These are phyloP conservation scores for Trachelus tabidus DNA, from an alignment of 2,888 invertebrate species.

Conservation along the genomic window DNA sequence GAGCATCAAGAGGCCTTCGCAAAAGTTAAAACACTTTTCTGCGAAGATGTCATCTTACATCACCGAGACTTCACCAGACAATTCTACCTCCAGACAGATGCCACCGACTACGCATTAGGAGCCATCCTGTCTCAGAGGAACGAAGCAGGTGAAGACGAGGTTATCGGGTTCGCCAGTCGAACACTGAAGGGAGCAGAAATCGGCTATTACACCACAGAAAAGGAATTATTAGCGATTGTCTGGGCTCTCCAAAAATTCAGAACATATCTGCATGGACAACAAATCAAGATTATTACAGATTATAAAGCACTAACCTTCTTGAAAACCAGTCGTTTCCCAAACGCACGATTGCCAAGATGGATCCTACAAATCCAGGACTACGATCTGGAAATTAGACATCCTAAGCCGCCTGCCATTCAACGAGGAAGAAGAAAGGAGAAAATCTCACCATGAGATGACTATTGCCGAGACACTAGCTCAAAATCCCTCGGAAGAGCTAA, in stretches of 20 bases:
- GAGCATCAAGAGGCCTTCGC: conserved; percentile 26
- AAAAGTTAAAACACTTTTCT: conserved; percentile 24
- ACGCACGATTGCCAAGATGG: conserved; percentile 41
- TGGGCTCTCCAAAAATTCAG: neutral
- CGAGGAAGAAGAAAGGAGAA: too few relatives aligned
- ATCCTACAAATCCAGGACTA: conserved; percentile 40
- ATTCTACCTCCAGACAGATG: conserved; percentile 14
- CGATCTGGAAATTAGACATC: conserved; percentile 32
- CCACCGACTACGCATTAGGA: conserved; percentile 27
- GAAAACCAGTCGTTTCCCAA: conserved; percentile 36
- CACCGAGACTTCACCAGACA: conserved; percentile 11
- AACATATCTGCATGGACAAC: neutral
- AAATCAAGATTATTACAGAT: conserved; percentile 34
- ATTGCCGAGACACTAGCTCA: too few relatives aligned
- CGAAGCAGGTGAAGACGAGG: conserved; percentile 9
- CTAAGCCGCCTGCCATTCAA: conserved; percentile 29
- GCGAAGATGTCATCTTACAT: conserved; percentile 1
- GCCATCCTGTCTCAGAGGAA: conserved; percentile 16
- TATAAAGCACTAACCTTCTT: conserved; percentile 43
- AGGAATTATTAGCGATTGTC: neutral
- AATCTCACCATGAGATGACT: too few relatives aligned
- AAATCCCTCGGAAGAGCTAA: too few relatives aligned
- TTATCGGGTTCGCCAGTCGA: conserved; percentile 33
- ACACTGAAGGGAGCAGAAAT: conserved; percentile 18
- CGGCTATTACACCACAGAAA: conserved; percentile 20